These are phyloP conservation scores for Atractosteus spatula DNA, from an alignment of 2,113 vertebrate species.

Conservation along the genomic window DNA sequence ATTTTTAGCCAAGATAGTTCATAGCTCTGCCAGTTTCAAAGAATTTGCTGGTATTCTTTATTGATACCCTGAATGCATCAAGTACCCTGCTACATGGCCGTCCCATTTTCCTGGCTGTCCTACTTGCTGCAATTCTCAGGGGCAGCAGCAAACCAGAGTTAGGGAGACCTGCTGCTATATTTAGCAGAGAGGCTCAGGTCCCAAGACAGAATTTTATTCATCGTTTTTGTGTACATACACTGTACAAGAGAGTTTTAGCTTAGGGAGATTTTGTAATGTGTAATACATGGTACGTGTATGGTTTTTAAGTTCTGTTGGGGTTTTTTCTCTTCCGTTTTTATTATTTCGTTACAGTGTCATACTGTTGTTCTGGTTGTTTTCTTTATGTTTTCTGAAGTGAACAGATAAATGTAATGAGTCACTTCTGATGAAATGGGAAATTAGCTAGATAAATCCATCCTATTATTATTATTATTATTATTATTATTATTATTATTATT, in stretches of 20 bases:
- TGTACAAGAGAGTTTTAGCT: not conserved
- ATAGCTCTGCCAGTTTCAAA: conserved; percentile 14
- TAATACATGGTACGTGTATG: not conserved
- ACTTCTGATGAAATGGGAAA: too few relatives aligned
- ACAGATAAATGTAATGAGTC: too few relatives aligned
- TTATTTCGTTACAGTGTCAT: too few relatives aligned
- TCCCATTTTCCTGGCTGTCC: conserved; percentile 47
- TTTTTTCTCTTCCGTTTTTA: too few relatives aligned
- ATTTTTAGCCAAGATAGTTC: conserved; percentile 36
- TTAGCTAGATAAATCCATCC: too few relatives aligned
- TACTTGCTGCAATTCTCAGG: conserved; percentile 45
- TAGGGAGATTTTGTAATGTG: not conserved
- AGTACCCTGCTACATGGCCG: conserved; percentile 21
- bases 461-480: too few relatives aligned
- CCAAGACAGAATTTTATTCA: conserved; percentile 22
- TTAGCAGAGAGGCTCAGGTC: conserved; percentile 30
- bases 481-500: too few relatives aligned
- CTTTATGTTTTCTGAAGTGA: too few relatives aligned
- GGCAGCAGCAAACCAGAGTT: conserved; percentile 30
- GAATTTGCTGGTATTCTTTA: conserved; percentile 40
- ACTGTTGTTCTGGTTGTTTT: too few relatives aligned
- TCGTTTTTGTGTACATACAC: conserved; percentile 4
- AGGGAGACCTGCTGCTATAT: conserved; percentile 40
- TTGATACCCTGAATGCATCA: conserved; percentile 42
- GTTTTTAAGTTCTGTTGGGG: too few relatives aligned